Conservation (phyloP, 92 coral and sea anemone species). For the Epizoanthus rinbou region DNA sequence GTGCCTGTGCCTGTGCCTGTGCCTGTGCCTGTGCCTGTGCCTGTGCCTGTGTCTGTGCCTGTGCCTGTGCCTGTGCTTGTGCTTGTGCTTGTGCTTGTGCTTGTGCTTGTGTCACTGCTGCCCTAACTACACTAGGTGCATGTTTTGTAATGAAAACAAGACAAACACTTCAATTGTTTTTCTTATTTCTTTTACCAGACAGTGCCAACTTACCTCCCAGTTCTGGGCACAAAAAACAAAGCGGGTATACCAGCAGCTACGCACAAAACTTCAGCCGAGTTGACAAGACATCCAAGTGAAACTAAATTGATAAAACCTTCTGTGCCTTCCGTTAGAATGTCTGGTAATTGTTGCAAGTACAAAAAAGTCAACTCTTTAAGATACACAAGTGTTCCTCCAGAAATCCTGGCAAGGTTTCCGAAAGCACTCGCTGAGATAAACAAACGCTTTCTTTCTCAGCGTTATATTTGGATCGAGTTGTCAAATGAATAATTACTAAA, state of each 20-base stretch:
- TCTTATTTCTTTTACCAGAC: background rate
- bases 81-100: no score
- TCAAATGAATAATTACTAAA: slow-evolving; percentile 4
- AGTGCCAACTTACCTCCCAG: background rate
- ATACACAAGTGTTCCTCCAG: slow-evolving; percentile 15
- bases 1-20: no score
- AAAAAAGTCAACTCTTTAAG: background rate
- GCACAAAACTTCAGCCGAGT: background rate
- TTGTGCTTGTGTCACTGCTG: no score
- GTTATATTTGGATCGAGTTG: slow-evolving; percentile 43
- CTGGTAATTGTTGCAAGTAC: background rate
- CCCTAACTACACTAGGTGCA: no score
- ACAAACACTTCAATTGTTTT: background rate
- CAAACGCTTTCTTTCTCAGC: slow-evolving; percentile 36
- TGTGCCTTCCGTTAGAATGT: background rate
- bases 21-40: no score
- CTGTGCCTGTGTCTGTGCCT: no score
- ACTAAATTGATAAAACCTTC: slow-evolving; percentile 3
- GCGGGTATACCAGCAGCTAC: background rate
- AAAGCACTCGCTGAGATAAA: slow-evolving; percentile 33
- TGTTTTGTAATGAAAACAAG: no score
- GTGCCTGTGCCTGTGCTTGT: no score
- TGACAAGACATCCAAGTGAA: background rate
- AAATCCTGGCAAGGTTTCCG: slow-evolving; percentile 20
- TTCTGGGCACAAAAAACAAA: background rate